A percentile compares a stretch with the other conserved stretches of the same genome.
Evolutionary conservation across 2,797 vertebrate genomes (phyloP).

Genomic region (Kryptolebias ocellatus): DNA sequence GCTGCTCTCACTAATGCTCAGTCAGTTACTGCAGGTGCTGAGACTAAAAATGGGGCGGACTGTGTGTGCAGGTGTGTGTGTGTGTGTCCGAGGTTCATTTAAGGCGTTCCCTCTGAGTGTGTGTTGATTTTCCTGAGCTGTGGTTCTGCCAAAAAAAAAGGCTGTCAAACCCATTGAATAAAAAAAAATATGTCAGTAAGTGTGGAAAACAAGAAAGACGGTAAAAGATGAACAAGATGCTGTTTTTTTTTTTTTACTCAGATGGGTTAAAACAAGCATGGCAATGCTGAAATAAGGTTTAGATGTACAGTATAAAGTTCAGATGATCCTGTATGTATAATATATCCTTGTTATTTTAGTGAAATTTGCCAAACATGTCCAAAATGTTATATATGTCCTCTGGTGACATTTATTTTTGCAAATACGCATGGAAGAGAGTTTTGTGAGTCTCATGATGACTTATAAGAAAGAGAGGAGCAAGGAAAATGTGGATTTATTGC

Average conservation of each 20-base stretch:
- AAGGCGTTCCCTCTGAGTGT: conserved; percentile 33
- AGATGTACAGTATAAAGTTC: not conserved
- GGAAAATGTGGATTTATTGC: not conserved
- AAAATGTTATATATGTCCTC: too few relatives aligned
- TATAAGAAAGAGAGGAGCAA: too few relatives aligned
- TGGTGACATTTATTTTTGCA: not conserved
- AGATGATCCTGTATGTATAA: not conserved
- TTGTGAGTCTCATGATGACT: too few relatives aligned
- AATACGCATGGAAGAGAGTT: too few relatives aligned
- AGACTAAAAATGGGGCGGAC: conserved; percentile 34
- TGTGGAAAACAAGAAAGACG: conserved; percentile 7
- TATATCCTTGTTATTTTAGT: not conserved
- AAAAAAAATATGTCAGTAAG: not conserved
- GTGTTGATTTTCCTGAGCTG: conserved; percentile 50
- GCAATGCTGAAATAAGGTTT: not conserved
- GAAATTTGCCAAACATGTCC: too few relatives aligned
- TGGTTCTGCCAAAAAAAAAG: conserved; percentile 28
- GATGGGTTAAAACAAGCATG: not conserved
- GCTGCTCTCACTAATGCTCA: conserved; percentile 51
- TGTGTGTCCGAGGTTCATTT: conserved; percentile 20
- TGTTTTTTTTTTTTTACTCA: not conserved
- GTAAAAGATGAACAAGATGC: not conserved
- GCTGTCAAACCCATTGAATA: conserved; percentile 25
- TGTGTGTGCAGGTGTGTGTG: conserved; percentile 21
- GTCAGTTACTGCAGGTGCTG: conserved; percentile 64